These are phyloP conservation scores for Drosophila obscura DNA, from an alignment of 1,140 invertebrate genomes.

Conservation along the genomic window DNA sequence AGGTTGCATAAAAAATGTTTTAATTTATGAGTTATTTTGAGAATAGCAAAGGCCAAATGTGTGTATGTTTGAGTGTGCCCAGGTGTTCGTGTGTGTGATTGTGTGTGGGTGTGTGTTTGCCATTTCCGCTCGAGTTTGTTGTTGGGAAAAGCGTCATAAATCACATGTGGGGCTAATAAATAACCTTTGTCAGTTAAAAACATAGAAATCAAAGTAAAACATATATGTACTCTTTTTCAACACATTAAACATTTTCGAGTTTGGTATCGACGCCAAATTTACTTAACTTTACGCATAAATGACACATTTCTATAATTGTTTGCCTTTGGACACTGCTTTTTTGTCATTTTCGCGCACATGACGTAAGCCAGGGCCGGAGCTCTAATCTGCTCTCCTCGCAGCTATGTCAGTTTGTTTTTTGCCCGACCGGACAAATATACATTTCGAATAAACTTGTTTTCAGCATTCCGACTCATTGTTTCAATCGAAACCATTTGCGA, in stretches of 20 bases:
- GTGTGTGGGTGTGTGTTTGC: constrained; percentile 34
- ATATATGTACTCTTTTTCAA: not conserved
- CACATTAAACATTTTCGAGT: constrained; percentile 13
- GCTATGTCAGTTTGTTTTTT: constrained; percentile 24
- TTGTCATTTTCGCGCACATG: constrained; percentile 46
- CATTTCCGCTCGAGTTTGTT: constrained; percentile 47
- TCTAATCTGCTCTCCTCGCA: too few relatives aligned
- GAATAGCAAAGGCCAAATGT: constrained; percentile 4
- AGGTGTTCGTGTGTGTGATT: not conserved
- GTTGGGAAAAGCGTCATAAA: constrained; percentile 34
- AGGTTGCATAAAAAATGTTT: constrained; percentile 44
- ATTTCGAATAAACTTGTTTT: constrained; percentile 58
- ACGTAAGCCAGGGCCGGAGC: constrained; percentile 49
- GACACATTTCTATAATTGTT: constrained; percentile 20
- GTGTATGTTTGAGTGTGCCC: not conserved
- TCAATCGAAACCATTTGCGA: constrained; percentile 50
- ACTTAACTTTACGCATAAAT: constrained; percentile 20
- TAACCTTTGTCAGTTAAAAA: constrained; percentile 8
- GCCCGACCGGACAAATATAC: constrained; percentile 18
- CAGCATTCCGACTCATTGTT: constrained; percentile 53
- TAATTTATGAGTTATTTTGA: constrained; percentile 22
- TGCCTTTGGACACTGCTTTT: constrained; percentile 22
- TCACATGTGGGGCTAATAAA: constrained; percentile 14
- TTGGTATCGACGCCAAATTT: constrained; percentile 10
- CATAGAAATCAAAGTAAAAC: constrained; percentile 10